Percentiles rank a stretch among this genome's conserved stretches.
phyloP scores from a whole-genome alignment of 2,113 vertebrate species.

The Thermophis baileyi region DNA sequence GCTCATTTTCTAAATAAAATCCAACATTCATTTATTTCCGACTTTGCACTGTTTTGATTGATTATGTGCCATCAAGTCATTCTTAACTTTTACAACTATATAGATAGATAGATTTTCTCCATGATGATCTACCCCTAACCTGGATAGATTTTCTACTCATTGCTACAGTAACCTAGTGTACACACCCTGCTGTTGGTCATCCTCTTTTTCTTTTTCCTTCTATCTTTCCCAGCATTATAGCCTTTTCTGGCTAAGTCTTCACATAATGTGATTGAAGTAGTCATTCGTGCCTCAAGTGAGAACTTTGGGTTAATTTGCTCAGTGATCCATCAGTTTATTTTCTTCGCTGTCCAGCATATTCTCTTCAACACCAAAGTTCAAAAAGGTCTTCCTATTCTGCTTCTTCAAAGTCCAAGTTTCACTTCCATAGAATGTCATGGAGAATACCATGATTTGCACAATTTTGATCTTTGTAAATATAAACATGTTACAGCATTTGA shows the following conservation, averaged over 20 bases:
- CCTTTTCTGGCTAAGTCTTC: neutral
- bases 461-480: neutral
- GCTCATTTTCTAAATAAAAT: neutral
- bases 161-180: neutral
- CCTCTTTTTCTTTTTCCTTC: neutral
- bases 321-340: neutral
- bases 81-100: neutral
- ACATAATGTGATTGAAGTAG: neutral
- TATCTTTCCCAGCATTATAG: neutral
- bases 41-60: accelerated
- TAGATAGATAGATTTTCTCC: neutral
- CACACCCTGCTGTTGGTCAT: neutral
- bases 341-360: neutral
- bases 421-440: neutral
- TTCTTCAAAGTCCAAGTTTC: neutral
- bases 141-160: neutral
- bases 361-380: neutral
- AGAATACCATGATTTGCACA: neutral
- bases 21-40: neutral
- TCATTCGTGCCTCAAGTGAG: neutral
- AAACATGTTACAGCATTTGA: neutral
- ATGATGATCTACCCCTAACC: neutral
- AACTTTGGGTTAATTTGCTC: neutral
- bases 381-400: neutral
- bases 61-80: neutral